Evolutionary conservation across 2,888 invertebrate species (phyloP).

Genomic region (Toxonevra muliebris): DNA sequence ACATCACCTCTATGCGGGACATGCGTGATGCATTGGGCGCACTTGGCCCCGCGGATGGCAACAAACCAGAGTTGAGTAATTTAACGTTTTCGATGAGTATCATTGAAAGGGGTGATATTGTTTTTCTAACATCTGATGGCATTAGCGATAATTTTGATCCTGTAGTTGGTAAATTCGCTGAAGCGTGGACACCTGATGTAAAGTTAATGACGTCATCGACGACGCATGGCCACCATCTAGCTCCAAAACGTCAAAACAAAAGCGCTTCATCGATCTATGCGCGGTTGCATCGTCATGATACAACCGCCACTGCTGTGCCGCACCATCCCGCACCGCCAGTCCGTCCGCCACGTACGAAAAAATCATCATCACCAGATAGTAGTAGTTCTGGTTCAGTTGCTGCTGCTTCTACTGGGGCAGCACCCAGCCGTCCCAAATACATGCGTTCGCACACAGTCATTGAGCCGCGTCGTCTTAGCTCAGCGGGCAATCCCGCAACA

Average conservation of each 20-base stretch:
- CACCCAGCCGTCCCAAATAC: constrained; percentile 63
- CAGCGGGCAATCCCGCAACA: constrained; percentile 34
- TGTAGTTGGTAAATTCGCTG: constrained; percentile 87
- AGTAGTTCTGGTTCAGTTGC: constrained; percentile 19
- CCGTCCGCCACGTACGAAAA: constrained; percentile 53
- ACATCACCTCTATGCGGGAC: constrained; percentile 80
- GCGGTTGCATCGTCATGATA: constrained; percentile 49
- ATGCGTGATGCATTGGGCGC: constrained; percentile 91
- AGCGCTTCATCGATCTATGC: constrained; percentile 62
- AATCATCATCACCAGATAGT: constrained; percentile 44
- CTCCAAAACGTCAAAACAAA: constrained; percentile 62
- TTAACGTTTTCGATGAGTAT: constrained; percentile 85
- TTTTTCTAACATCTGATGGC: constrained; percentile 89
- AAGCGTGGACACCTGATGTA: constrained; percentile 65
- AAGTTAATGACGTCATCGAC: constrained; percentile 44
- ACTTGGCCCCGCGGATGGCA: constrained; percentile 85
- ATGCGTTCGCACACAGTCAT: constrained; percentile 65
- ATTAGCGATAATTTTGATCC: constrained; percentile 92
- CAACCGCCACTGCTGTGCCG: constrained; percentile 33
- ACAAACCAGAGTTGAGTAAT: constrained; percentile 86
- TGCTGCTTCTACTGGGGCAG: constrained; percentile 38
- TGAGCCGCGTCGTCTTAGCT: constrained; percentile 58
- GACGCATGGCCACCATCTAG: constrained; percentile 44
- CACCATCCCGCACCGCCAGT: constrained; percentile 41
- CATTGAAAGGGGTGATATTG: constrained; percentile 81